Evolutionary conservation across 2,113 vertebrate species (phyloP).

Genomic region (Urocolius indicus): DNA sequence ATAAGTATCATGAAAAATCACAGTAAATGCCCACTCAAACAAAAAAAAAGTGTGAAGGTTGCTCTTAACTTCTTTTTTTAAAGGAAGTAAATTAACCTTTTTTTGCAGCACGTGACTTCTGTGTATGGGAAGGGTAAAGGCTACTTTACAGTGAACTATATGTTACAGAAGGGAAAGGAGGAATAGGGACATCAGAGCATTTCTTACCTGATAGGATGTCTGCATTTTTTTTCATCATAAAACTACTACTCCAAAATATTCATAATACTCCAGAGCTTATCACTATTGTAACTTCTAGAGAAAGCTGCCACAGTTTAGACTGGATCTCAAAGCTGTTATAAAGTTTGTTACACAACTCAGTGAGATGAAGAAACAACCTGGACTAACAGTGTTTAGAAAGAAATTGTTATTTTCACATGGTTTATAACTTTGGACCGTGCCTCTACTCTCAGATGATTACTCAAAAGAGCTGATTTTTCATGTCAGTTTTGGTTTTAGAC

Average conservation of each 20-base stretch:
- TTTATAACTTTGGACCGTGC: not conserved
- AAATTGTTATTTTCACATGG: not conserved
- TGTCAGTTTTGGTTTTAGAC: not conserved
- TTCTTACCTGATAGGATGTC: not conserved
- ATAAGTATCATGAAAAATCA: not conserved
- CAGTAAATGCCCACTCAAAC: not conserved
- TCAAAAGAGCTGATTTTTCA: not conserved
- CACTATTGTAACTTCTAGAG: not conserved
- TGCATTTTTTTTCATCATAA: not conserved
- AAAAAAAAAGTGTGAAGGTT: not conserved
- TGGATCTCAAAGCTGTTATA: not conserved
- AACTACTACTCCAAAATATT: not conserved
- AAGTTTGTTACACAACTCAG: not conserved
- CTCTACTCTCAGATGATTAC: not conserved
- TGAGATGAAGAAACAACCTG: not conserved
- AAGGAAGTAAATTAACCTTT: not conserved
- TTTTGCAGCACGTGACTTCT: not conserved
- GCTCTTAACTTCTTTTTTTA: not conserved
- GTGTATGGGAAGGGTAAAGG: not conserved
- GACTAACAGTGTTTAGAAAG: not conserved
- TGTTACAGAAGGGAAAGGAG: not conserved
- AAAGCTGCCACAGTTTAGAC: not conserved
- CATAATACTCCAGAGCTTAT: not conserved
- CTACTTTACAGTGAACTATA: not conserved
- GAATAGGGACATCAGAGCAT: rapidly evolving